Base-by-base conservation (phyloP, 2,888 invertebrate genomes). In the Pelosia muscerda region DNA sequence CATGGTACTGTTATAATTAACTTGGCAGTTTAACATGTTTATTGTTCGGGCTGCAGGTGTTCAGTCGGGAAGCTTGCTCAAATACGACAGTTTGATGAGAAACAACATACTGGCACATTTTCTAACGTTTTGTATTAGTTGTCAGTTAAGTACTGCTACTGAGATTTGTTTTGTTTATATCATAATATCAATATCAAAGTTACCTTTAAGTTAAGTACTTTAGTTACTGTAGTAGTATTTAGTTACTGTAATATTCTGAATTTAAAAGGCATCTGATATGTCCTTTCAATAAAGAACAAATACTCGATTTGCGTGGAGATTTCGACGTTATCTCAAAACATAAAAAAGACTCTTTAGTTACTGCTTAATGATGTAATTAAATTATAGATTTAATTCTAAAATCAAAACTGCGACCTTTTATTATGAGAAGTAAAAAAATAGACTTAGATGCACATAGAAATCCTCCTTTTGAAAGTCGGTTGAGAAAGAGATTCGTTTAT, bases 41-140 rank as follows among this genome's bases (percentile, higher is more conserved):
- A 61, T 54, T 61, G 22, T 54, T 53, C 65, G 19, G 53, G 28
- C 31, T 15, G 63, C 63, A 54, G 63, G 63, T 54, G 63, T 63
- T 63, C 23, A 63, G 49, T 9, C n/a, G 19, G 62, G 54, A 62
- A 11, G 62, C 15, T 54, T 31, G 19, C 54, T 63, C 34, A 63
- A 63, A 63, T 34, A 63, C 31, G 15, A 63, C 19, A 54, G 31
- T 63, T 63, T 62, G 49, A n/a, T 22, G 19, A 23, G 31, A 9
- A 25, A 63, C 63, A 31, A 34, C 31, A 34, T 5, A 23, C 54
- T 31, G 31, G 34, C 63, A 63, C 63, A 23, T 54, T 63, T 63
- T 31, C 53, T 31, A 62, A 54, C 54, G 49, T 62, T 54, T 54
- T 26, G 49, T 25, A 23, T 25, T 26, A 58, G 31, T 5, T 31